phyloP scores from a whole-genome alignment of 2,797 vertebrate species.

The Mormyrops boulengeri region DNA sequence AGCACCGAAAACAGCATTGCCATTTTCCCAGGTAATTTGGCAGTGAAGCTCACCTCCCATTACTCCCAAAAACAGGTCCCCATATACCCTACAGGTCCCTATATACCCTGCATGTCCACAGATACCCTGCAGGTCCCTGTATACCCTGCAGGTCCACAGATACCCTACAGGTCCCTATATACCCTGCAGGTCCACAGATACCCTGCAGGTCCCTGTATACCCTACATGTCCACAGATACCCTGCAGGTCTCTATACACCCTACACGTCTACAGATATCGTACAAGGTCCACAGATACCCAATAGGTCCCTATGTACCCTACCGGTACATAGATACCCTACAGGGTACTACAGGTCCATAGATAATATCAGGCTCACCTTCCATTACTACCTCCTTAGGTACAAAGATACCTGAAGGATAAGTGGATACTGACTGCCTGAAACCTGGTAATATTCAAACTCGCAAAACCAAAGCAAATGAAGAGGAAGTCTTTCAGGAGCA shows the following conservation, averaged over 20 bases:
- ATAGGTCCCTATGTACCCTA: no score
- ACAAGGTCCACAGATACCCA: no score
- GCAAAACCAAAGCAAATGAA: background rate
- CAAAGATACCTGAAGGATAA: background rate
- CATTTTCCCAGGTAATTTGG: slow-evolving; percentile 25
- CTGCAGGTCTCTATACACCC: no score
- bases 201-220: no score
- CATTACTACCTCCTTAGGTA: background rate
- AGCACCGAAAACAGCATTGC: slow-evolving; percentile 22
- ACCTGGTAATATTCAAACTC: background rate
- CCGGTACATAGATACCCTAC: background rate
- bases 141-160: background rate
- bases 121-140: no score
- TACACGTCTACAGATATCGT: no score
- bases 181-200: no score
- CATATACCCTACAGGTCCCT: background rate
- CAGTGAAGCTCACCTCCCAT: slow-evolving; percentile 28
- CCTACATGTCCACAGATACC: no score
- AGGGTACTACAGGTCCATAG: background rate
- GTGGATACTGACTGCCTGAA: background rate
- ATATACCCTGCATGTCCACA: background rate
- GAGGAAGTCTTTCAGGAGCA: background rate
- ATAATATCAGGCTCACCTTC: background rate
- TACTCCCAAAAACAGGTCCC: background rate
- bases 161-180: no score